Evolutionary conservation across 2,797 vertebrate species (phyloP).

Genomic region (Toxotes lorentzi): DNA sequence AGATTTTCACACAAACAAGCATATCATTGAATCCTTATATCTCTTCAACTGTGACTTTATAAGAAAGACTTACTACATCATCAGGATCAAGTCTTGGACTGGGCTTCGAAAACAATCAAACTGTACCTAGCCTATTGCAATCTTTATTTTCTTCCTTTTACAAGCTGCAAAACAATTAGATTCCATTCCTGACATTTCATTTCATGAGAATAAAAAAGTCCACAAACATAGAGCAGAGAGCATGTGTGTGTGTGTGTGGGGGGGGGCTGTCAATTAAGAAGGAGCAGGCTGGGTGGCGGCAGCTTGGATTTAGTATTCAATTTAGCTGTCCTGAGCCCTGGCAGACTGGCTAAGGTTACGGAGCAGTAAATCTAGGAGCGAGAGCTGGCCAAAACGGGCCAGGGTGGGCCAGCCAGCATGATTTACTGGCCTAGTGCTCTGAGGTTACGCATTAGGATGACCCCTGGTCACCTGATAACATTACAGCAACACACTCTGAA

Average conservation of each 20-base stretch:
- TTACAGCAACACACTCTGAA: constrained; percentile 84
- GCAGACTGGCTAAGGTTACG: constrained; percentile 87
- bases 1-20: constrained; percentile 66
- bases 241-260: background rate
- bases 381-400: constrained; percentile 80
- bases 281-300: constrained; percentile 79
- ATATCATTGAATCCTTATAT: constrained; percentile 56
- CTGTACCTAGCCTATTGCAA: constrained; percentile 21
- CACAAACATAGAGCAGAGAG: constrained; percentile 57
- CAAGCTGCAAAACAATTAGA: constrained; percentile 62
- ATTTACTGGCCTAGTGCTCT: constrained; percentile 84
- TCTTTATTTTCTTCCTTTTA: constrained; percentile 34
- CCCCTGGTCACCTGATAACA: constrained; percentile 84
- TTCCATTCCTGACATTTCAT: constrained; percentile 66
- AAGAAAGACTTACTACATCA: constrained; percentile 40
- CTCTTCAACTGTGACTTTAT: constrained; percentile 36
- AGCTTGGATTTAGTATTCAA: constrained; percentile 89
- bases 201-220: constrained; percentile 63
- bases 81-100: constrained; percentile 23
- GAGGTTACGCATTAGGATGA: constrained; percentile 85
- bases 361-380: constrained; percentile 86
- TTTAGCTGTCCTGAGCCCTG: constrained; percentile 86
- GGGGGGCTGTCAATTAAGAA: constrained; percentile 76
- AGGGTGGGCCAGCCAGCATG: constrained; percentile 78
- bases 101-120: constrained; percentile 52